These are phyloP conservation scores for Amiota communis DNA, from an alignment of 2,888 invertebrate species.

Conservation along the genomic window DNA sequence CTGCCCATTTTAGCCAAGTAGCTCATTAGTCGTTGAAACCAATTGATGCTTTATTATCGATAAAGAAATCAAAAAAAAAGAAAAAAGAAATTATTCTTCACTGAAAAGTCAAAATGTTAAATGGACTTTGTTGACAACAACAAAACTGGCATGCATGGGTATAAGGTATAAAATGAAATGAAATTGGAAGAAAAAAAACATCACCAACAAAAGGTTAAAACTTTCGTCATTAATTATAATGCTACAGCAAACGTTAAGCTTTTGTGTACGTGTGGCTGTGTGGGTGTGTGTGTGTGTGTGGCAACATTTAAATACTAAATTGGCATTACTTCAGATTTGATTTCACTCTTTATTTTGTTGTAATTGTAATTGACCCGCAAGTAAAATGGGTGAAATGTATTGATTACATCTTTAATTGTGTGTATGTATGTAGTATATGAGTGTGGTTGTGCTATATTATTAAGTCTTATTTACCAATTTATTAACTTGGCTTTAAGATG, in stretches of 20 bases:
- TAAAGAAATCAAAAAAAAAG: no score
- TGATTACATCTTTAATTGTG: background rate
- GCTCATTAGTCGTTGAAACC: no score
- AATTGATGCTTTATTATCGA: no score
- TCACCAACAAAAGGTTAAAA: slow-evolving; percentile 58
- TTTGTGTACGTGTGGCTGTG: background rate
- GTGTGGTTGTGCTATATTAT: background rate
- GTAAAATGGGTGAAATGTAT: no score
- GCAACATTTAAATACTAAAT: background rate
- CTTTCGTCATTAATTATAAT: slow-evolving; percentile 61
- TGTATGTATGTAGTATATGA: background rate
- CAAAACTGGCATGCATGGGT: background rate
- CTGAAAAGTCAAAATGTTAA: background rate
- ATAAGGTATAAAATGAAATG: background rate
- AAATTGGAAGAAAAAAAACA: background rate
- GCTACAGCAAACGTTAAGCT: slow-evolving; percentile 19
- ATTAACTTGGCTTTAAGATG: slow-evolving; percentile 43
- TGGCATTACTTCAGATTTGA: no score
- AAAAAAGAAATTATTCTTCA: no score
- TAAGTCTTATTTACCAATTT: slow-evolving; percentile 18
- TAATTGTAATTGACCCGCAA: no score
- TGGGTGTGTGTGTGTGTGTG: background rate
- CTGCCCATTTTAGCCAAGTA: no score
- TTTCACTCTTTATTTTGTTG: no score
- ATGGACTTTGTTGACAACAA: slow-evolving; percentile 23